Percentiles rank a stretch among this genome's conserved stretches.
phyloP scores from a whole-genome alignment of 1,140 invertebrate species.

The Andrena cerasifolii region DNA sequence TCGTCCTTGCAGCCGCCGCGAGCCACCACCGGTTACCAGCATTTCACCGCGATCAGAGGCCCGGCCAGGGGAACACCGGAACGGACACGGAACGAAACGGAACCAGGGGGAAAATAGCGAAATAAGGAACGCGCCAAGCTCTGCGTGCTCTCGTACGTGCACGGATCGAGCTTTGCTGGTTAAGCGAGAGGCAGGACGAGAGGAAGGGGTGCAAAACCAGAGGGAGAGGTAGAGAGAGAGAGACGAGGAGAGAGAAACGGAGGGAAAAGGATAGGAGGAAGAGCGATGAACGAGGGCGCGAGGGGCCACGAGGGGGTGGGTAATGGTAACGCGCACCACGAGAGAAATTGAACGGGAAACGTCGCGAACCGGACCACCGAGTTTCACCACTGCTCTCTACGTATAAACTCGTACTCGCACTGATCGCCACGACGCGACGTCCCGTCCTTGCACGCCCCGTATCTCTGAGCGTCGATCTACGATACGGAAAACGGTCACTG shows the following conservation, averaged over 20 bases:
- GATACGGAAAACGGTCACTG: not conserved
- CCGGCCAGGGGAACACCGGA: slow-evolving; percentile 13
- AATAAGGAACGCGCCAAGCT: not conserved
- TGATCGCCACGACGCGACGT: slow-evolving; percentile 37
- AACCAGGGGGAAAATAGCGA: not conserved
- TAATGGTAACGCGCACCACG: slow-evolving; percentile 50
- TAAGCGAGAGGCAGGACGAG: not conserved
- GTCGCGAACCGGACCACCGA: slow-evolving; percentile 48
- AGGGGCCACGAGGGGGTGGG: slow-evolving; percentile 11
- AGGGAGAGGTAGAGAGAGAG: not conserved
- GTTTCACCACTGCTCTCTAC: slow-evolving; percentile 22
- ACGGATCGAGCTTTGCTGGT: not conserved
- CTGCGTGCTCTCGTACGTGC: not conserved
- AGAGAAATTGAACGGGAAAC: slow-evolving; percentile 36
- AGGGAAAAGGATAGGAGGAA: not conserved
- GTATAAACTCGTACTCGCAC: slow-evolving; percentile 24
- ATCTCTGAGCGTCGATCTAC: slow-evolving; percentile 31
- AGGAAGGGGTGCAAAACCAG: not conserved
- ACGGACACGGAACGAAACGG: slow-evolving; percentile 16
- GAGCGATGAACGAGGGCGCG: not conserved
- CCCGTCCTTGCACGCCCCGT: slow-evolving; percentile 39
- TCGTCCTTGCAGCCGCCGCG: slow-evolving; percentile 58
- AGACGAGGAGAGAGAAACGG: not conserved
- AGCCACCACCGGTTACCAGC: slow-evolving; percentile 62
- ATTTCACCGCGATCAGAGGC: slow-evolving; percentile 54